phyloP scores from a whole-genome alignment of 2,888 invertebrate species.

The Coelopa pilipes region DNA sequence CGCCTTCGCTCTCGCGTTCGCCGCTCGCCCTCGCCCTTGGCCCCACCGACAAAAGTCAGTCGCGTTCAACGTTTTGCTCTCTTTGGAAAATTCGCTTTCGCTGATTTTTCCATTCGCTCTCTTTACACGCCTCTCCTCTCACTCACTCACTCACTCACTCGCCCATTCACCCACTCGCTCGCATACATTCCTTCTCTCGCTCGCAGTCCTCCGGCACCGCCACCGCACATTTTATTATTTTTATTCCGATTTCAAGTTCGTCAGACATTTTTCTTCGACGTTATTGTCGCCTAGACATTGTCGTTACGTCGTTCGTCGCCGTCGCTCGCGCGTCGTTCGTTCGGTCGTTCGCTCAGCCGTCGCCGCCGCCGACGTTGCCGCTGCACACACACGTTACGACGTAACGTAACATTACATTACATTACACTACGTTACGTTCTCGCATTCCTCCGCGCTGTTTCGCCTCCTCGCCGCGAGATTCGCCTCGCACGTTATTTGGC shows the following conservation, averaged over 20 bases:
- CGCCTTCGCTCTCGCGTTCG: neutral
- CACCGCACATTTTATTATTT: slow-evolving; percentile 34
- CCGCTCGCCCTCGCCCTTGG: neutral
- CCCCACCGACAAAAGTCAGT: neutral
- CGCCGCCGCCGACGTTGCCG: slow-evolving; percentile 8
- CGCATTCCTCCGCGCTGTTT: slow-evolving; percentile 6
- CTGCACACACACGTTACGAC: slow-evolving; percentile 25
- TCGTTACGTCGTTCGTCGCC: slow-evolving; percentile 17
- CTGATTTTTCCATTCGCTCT: slow-evolving; percentile 26
- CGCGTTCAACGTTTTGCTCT: slow-evolving; percentile 28
- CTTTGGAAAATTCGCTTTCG: slow-evolving; percentile 27
- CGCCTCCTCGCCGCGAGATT: neutral
- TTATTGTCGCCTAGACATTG: slow-evolving; percentile 20
- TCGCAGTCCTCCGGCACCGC: neutral
- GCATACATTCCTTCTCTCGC: neutral
- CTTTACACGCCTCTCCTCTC: neutral
- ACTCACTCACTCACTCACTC: too few relatives aligned
- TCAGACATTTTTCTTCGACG: slow-evolving; percentile 39
- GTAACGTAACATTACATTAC: slow-evolving; percentile 23
- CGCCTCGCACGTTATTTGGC: slow-evolving; percentile 2
- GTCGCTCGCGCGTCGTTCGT: neutral
- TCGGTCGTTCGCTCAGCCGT: neutral
- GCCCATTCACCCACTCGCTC: too few relatives aligned
- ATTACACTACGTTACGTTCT: slow-evolving; percentile 22
- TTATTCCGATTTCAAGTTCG: slow-evolving; percentile 45